Evolutionary conservation across 2,888 invertebrate genomes (phyloP).

Genomic region (Archaeoteleia sp.): DNA sequence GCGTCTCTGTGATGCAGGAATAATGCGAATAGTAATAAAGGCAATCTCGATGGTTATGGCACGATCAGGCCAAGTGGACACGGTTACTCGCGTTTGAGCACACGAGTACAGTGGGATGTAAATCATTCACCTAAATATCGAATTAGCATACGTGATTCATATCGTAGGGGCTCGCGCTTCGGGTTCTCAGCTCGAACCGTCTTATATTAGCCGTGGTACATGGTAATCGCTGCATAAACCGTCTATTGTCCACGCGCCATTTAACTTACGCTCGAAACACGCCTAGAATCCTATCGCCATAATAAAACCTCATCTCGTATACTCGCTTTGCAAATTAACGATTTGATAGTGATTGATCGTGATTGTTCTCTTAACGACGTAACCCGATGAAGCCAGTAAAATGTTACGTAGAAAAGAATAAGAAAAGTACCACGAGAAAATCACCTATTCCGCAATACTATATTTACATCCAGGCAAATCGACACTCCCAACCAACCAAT

Average conservation of each 20-base stretch:
- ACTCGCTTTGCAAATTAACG: slow-evolving; percentile 38
- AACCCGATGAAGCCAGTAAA: slow-evolving; percentile 17
- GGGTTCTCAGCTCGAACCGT: slow-evolving; percentile 20
- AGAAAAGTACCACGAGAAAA: neutral
- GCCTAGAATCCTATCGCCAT: slow-evolving; percentile 39
- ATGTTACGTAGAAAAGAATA: neutral
- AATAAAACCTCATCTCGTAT: slow-evolving; percentile 35
- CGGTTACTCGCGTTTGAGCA: slow-evolving; percentile 19
- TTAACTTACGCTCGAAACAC: slow-evolving; percentile 44
- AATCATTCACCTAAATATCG: slow-evolving; percentile 57
- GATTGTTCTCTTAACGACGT: slow-evolving; percentile 35
- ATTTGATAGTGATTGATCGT: slow-evolving; percentile 39
- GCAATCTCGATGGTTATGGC: slow-evolving; percentile 11
- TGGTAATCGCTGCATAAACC: slow-evolving; percentile 42
- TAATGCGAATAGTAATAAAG: slow-evolving; percentile 21
- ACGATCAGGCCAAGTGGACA: slow-evolving; percentile 3
- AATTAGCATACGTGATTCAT: slow-evolving; percentile 58
- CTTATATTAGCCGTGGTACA: slow-evolving; percentile 26
- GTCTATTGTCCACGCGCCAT: slow-evolving; percentile 52
- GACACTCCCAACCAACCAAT: too few species aligned
- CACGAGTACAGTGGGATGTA: slow-evolving; percentile 39
- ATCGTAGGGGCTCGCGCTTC: slow-evolving; percentile 36
- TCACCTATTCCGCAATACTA: neutral
- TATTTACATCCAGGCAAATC: too few species aligned
- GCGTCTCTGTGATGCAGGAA: slow-evolving; percentile 18